Percentiles rank a stretch among this genome's conserved stretches.
Conservation (phyloP, 2,113 vertebrate species). For the Chroicocephalus ridibundus region DNA sequence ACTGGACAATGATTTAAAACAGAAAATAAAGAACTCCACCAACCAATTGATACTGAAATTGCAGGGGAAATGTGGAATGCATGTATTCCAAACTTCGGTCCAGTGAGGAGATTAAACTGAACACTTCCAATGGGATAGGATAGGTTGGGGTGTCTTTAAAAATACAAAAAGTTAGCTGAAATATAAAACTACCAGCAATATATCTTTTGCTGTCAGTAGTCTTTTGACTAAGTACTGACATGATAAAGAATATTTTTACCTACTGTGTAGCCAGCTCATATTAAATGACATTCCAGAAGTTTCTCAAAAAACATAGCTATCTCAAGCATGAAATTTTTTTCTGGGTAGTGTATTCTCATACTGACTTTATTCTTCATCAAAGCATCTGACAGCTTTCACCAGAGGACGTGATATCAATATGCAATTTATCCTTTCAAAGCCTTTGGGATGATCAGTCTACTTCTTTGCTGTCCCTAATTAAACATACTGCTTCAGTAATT, state of each 20-base stretch:
- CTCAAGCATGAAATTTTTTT: not conserved
- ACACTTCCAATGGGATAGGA: not conserved
- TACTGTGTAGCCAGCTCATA: not conserved
- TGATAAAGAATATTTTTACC: not conserved
- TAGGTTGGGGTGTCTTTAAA: not conserved
- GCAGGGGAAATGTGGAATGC: not conserved
- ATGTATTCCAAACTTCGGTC: not conserved
- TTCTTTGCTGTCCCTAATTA: constrained; percentile 16
- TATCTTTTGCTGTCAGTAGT: not conserved
- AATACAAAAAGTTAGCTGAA: not conserved
- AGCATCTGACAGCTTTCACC: not conserved
- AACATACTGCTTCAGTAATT: constrained; percentile 2
- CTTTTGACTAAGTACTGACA: not conserved
- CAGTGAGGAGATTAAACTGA: not conserved
- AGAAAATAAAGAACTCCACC: not conserved
- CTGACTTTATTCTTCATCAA: not conserved
- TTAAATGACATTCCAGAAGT: not conserved
- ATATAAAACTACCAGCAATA: not conserved
- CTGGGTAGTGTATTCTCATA: not conserved
- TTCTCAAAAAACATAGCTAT: not conserved
- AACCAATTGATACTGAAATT: not conserved
- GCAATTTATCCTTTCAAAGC: not conserved
- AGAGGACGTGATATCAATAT: not conserved
- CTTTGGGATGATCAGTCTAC: not conserved
- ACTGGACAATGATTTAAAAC: not conserved